phyloP scores from a whole-genome alignment of 2,797 vertebrate species.

The Anguilla pacifica region DNA sequence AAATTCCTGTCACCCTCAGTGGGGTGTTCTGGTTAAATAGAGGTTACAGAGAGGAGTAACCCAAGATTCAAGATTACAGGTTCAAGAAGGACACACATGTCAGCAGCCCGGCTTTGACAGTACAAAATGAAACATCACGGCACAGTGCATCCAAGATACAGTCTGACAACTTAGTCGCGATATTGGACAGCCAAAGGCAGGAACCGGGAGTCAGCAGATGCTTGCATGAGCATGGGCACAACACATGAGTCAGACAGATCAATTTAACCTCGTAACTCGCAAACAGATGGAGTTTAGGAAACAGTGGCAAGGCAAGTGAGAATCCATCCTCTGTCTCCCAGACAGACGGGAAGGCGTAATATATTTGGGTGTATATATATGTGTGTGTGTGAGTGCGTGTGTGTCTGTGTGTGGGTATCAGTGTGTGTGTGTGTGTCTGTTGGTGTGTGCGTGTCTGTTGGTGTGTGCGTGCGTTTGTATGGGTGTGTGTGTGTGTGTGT shows the following conservation, averaged over 20 bases:
- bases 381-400: background rate
- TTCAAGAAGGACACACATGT: background rate
- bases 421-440: background rate
- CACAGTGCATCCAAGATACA: background rate
- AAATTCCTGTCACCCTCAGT: no score
- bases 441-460: background rate
- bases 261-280: background rate
- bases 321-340: background rate
- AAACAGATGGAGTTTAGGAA: conserved; percentile 54
- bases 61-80: background rate
- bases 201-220: background rate
- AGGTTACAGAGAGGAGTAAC: background rate
- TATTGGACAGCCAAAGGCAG: background rate
- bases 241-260: background rate
- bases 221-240: background rate
- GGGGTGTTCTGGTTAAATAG: background rate
- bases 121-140: background rate
- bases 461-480: background rate
- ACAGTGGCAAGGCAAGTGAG: conserved; percentile 28
- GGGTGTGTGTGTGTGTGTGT: background rate
- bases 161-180: background rate
- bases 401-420: background rate
- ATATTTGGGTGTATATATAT: background rate
- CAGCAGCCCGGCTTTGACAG: no score
- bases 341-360: background rate